These are phyloP conservation scores for Pimephales promelas DNA, from an alignment of 2,113 vertebrate genomes.

Conservation along the genomic window DNA sequence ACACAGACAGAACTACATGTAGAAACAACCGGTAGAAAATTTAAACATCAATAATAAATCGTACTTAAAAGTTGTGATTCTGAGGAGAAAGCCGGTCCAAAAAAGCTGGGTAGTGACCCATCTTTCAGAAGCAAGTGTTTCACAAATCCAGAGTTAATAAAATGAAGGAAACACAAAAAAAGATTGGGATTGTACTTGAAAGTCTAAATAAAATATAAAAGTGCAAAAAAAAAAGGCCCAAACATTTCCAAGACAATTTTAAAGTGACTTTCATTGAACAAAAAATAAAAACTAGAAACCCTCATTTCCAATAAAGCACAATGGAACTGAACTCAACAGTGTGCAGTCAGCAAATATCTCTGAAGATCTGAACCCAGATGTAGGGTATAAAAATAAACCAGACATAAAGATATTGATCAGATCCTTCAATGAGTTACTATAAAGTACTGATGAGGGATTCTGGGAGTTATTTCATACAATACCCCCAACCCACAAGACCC, in stretches of 20 bases:
- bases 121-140: no score
- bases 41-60: no score
- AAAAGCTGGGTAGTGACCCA: no score
- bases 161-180: no score
- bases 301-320: not conserved
- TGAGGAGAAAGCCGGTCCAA: no score
- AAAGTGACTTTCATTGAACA: not conserved
- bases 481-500: not conserved
- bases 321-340: not conserved
- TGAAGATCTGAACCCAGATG: not conserved
- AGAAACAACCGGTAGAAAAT: no score
- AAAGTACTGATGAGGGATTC: not conserved
- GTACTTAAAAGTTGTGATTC: no score
- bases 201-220: not conserved
- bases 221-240: not conserved
- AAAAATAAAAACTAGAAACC: not conserved
- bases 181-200: not conserved
- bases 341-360: constrained; percentile 1
- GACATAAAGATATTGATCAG: constrained; percentile 9
- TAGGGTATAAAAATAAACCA: constrained; percentile 4
- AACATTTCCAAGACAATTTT: not conserved
- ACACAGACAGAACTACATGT: no score
- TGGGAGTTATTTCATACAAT: constrained; percentile 12
- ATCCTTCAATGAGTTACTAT: constrained; percentile 13
- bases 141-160: no score